These are phyloP conservation scores for Nemapogon koenigi DNA, from an alignment of 2,888 invertebrate species.

Conservation along the genomic window DNA sequence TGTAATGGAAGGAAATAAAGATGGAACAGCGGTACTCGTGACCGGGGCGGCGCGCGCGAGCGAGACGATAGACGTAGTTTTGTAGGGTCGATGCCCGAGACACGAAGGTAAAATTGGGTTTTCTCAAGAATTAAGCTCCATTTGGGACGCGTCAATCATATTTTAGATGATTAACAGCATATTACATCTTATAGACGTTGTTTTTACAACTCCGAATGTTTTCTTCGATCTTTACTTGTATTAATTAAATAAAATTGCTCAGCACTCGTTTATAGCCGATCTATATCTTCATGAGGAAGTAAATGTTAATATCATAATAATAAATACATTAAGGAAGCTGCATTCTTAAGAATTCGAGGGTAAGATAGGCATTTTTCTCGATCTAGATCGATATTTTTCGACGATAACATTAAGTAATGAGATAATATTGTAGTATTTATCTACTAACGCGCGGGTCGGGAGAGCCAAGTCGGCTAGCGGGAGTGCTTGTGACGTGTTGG, in stretches of 20 bases:
- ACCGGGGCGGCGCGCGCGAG: slow-evolving; percentile 46
- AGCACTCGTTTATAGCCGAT: too few species aligned
- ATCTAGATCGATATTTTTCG: neutral
- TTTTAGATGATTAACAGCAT: neutral
- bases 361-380: too few species aligned
- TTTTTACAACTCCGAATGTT: too few species aligned
- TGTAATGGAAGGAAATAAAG: slow-evolving; percentile 63
- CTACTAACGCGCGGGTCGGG: too few species aligned
- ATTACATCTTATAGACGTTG: too few species aligned
- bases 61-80: slow-evolving; percentile 44
- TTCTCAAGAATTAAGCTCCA: slow-evolving; percentile 46
- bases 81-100: slow-evolving; percentile 60
- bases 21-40: slow-evolving; percentile 63
- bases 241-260: too few species aligned
- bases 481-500: slow-evolving; percentile 12
- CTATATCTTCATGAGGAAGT: too few species aligned
- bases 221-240: too few species aligned
- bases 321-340: too few species aligned
- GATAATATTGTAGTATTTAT: neutral
- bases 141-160: slow-evolving; percentile 40
- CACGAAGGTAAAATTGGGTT: slow-evolving; percentile 56
- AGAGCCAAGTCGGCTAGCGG: too few species aligned
- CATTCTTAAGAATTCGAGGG: too few species aligned
- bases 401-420: neutral
- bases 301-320: too few species aligned